These are phyloP conservation scores for Ascidia mentula DNA, from an alignment of 23 tunicate genomes.

Conservation along the genomic window DNA sequence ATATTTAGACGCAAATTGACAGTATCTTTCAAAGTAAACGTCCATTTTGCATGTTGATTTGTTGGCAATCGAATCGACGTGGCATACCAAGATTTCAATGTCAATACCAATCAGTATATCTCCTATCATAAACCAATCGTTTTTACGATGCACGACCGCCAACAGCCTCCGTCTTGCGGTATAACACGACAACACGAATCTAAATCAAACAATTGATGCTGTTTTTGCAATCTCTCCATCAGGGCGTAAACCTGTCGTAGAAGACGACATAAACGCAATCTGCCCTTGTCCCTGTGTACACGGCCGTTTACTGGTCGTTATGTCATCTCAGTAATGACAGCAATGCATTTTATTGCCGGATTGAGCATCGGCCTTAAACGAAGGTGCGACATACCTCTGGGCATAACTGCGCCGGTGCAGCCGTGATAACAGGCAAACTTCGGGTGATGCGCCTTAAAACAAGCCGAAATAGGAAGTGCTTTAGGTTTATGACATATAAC, in stretches of 20 bases:
- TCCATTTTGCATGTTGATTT: too few species aligned
- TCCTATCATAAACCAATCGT: too few species aligned
- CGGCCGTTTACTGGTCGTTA: neutral
- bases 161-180: too few species aligned
- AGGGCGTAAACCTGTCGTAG: neutral
- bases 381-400: neutral
- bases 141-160: too few species aligned
- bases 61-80: too few species aligned
- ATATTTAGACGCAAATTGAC: too few species aligned
- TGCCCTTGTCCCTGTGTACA: neutral
- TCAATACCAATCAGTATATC: too few species aligned
- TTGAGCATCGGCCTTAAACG: neutral
- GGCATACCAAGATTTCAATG: too few species aligned
- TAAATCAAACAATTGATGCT: neutral
- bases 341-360: neutral
- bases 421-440: neutral
- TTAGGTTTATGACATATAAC: neutral
- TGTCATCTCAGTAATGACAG: neutral
- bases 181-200: neutral
- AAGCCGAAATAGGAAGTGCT: neutral
- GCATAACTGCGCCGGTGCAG: too few species aligned
- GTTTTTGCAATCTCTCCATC: neutral
- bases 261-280: neutral
- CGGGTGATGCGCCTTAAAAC: neutral
- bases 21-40: too few species aligned